A percentile compares a stretch with the other conserved stretches of the same genome.
Evolutionary conservation across 2,113 vertebrate species (phyloP).

Genomic region (Menidia beryllina): DNA sequence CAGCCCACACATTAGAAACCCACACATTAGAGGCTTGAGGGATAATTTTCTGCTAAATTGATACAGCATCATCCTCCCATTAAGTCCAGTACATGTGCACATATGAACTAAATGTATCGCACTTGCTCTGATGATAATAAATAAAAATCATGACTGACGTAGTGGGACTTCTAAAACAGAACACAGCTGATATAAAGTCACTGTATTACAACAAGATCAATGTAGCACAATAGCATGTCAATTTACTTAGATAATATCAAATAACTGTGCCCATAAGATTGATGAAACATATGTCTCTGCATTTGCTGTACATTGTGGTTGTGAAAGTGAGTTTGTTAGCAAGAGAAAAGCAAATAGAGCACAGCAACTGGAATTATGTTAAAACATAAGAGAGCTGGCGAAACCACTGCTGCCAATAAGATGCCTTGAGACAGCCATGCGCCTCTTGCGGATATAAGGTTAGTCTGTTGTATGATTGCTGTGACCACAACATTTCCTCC

Average conservation of each 20-base stretch:
- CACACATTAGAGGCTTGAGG: conserved; percentile 43
- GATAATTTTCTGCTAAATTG: conserved; percentile 16
- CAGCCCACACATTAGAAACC: conserved; percentile 34
- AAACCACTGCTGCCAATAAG: not conserved
- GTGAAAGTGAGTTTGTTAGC: too few relatives aligned
- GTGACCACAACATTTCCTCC: conserved; percentile 48
- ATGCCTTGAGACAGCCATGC: not conserved
- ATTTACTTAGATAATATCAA: too few relatives aligned
- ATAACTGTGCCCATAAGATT: too few relatives aligned
- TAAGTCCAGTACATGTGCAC: conserved; percentile 1
- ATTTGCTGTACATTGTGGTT: too few relatives aligned
- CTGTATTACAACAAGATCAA: not conserved
- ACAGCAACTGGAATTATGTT: too few relatives aligned
- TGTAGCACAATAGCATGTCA: not conserved
- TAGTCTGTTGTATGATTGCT: conserved; percentile 19
- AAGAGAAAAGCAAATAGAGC: too few relatives aligned
- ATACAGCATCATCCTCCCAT: conserved; percentile 4
- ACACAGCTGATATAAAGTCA: not conserved
- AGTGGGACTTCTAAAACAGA: not conserved
- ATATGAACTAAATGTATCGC: not conserved
- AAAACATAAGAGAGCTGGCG: too few relatives aligned
- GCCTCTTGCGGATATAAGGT: conserved; percentile 49
- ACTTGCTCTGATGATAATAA: not conserved
- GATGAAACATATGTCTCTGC: too few relatives aligned
- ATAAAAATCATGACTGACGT: not conserved